Percentiles rank a stretch among this genome's conserved stretches.
Conservation (phyloP, 1,140 invertebrate species). For the Drosophila pruinosa region DNA sequence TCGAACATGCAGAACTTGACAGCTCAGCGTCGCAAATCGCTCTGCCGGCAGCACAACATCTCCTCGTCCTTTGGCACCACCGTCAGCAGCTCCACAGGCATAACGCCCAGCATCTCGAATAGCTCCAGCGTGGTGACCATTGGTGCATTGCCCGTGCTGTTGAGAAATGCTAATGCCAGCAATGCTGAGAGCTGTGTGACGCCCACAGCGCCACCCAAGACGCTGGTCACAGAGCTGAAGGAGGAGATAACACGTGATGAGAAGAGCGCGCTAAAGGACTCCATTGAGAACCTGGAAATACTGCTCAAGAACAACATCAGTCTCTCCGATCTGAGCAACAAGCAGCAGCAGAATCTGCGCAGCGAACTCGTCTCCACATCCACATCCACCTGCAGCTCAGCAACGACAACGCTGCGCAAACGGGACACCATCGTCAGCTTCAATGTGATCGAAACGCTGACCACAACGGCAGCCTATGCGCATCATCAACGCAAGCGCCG, state of each 20-base stretch:
- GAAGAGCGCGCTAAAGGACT: slow-evolving; percentile 70
- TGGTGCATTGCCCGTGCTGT: slow-evolving; percentile 52
- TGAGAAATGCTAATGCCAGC: slow-evolving; percentile 46
- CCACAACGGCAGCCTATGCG: slow-evolving; percentile 39
- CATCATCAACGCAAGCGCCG: slow-evolving; percentile 37
- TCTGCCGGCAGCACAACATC: slow-evolving; percentile 81
- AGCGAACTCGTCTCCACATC: slow-evolving; percentile 27
- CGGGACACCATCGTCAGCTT: slow-evolving; percentile 66
- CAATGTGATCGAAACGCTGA: slow-evolving; percentile 66
- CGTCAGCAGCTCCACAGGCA: slow-evolving; percentile 66
- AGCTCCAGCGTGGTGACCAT: slow-evolving; percentile 79
- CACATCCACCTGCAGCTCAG: slow-evolving; percentile 25
- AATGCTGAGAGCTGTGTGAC: slow-evolving; percentile 52
- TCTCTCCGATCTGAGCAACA: slow-evolving; percentile 78
- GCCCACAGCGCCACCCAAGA: slow-evolving; percentile 52
- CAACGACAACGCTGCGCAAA: slow-evolving; percentile 52
- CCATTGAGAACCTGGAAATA: slow-evolving; percentile 81
- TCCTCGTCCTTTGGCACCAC: slow-evolving; percentile 78
- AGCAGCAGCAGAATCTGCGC: slow-evolving; percentile 76
- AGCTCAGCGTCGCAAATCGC: slow-evolving; percentile 77
- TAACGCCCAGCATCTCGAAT: slow-evolving; percentile 77
- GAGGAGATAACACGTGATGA: slow-evolving; percentile 69
- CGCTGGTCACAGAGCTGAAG: slow-evolving; percentile 61
- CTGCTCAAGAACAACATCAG: slow-evolving; percentile 82
- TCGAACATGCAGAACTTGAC: slow-evolving; percentile 78